Conservation (phyloP, 2,113 vertebrate genomes). For the Corydoras sp. region DNA sequence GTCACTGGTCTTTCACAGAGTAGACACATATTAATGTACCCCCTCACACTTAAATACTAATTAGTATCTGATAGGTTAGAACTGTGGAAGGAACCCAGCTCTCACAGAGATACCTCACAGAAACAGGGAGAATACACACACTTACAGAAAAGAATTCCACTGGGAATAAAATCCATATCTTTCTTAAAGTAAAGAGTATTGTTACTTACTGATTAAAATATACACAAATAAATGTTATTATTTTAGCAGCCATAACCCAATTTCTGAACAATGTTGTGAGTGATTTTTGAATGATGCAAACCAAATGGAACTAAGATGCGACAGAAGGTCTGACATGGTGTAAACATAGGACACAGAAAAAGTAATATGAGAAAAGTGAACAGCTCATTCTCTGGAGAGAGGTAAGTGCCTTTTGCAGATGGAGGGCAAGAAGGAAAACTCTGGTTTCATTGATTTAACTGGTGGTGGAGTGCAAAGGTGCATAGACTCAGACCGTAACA, state of each 20-base stretch:
- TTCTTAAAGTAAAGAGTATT: too few relatives aligned
- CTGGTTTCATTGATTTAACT: conserved; percentile 48
- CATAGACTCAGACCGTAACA: conserved; percentile 39
- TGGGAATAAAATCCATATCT: too few relatives aligned
- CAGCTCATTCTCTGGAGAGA: conserved; percentile 6
- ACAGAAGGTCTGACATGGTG: conserved; percentile 2
- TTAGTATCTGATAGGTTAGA: too few relatives aligned
- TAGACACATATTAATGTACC: too few relatives aligned
- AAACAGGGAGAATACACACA: too few relatives aligned
- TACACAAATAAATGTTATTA: background rate
- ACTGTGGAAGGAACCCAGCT: background rate
- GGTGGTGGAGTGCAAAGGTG: conserved; percentile 19
- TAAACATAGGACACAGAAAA: conserved; percentile 11
- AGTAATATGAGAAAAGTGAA: conserved; percentile 33
- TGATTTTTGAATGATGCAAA: background rate
- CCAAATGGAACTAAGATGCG: background rate
- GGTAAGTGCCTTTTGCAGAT: conserved; percentile 11
- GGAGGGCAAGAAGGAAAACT: background rate
- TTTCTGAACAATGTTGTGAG: background rate
- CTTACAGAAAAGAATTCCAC: too few relatives aligned
- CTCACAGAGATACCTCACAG: too few relatives aligned
- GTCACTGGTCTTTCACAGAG: too few relatives aligned
- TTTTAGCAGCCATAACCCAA: background rate
- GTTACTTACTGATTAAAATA: too few relatives aligned
- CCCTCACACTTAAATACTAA: too few relatives aligned